Conservation (phyloP, 2,888 invertebrate species). For the Heliconius aoede region DNA sequence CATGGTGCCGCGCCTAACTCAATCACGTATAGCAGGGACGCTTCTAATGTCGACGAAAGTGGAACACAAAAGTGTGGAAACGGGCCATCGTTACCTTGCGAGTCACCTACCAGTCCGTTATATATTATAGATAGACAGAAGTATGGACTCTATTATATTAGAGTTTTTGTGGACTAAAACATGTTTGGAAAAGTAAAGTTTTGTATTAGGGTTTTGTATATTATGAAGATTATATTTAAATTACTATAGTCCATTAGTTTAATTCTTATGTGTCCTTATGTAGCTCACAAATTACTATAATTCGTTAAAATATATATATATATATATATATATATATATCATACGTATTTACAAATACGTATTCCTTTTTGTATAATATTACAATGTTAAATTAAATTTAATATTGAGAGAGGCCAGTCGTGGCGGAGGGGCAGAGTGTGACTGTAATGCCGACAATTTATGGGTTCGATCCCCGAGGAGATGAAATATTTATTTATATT, state of each 20-base stretch:
- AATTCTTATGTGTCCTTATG: no score
- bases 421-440: no score
- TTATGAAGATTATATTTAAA: background rate
- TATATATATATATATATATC: no score
- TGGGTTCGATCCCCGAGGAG: no score
- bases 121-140: slow-evolving; percentile 3
- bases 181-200: background rate
- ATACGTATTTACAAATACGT: no score
- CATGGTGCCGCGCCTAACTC: slow-evolving; percentile 72
- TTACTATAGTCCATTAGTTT: background rate
- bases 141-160: background rate
- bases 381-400: no score
- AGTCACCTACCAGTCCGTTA: slow-evolving; percentile 31
- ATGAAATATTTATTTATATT: no score
- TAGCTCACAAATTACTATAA: no score
- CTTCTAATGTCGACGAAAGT: slow-evolving; percentile 74
- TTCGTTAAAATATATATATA: no score
- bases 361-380: no score
- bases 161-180: background rate
- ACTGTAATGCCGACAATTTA: no score
- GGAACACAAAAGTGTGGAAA: slow-evolving; percentile 64
- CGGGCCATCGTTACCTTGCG: slow-evolving; percentile 48
- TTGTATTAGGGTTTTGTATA: background rate
- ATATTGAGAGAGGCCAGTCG: no score
- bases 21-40: slow-evolving; percentile 64